These are phyloP conservation scores for Papilio helenus DNA, from an alignment of 1,140 invertebrate genomes.

Conservation along the genomic window DNA sequence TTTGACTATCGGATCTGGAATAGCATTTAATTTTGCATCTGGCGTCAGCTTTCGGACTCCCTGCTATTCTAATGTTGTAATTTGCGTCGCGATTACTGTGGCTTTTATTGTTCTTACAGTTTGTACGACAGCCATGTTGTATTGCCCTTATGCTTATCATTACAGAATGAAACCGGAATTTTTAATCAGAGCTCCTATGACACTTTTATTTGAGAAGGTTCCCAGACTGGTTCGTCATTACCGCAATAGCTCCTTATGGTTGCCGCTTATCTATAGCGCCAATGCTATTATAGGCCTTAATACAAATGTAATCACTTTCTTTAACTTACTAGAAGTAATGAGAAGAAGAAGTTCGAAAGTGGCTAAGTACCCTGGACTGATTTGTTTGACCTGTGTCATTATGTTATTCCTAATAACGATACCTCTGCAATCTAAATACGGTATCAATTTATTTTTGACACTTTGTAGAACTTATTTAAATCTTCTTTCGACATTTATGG, in stretches of 20 bases:
- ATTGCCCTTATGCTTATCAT: conserved; percentile 63
- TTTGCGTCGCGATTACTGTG: conserved; percentile 51
- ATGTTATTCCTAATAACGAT: conserved; percentile 61
- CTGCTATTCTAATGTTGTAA: conserved; percentile 64
- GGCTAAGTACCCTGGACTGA: conserved; percentile 59
- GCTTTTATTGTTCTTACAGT: conserved; percentile 51
- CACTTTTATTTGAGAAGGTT: conserved; percentile 62
- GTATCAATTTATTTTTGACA: conserved; percentile 46
- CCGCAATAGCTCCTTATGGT: conserved; percentile 53
- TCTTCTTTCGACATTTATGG: conserved; percentile 53
- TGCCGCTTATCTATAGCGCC: conserved; percentile 55
- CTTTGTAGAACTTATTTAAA: conserved; percentile 49
- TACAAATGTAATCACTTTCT: conserved; percentile 53
- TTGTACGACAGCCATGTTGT: conserved; percentile 59
- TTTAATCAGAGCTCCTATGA: conserved; percentile 51
- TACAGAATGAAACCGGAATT: conserved; percentile 46
- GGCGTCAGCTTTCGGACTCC: conserved; percentile 61
- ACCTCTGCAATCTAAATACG: conserved; percentile 56
- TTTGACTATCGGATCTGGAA: conserved; percentile 62
- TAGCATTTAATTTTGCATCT: conserved; percentile 58
- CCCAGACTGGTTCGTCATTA: conserved; percentile 64
- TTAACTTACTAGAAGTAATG: conserved; percentile 55
- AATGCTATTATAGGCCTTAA: conserved; percentile 52
- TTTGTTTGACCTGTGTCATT: conserved; percentile 46
- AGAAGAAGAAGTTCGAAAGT: conserved; percentile 48